Evolutionary conservation across 2,888 invertebrate species (phyloP).

Genomic region (Hydropsyche betteni): DNA sequence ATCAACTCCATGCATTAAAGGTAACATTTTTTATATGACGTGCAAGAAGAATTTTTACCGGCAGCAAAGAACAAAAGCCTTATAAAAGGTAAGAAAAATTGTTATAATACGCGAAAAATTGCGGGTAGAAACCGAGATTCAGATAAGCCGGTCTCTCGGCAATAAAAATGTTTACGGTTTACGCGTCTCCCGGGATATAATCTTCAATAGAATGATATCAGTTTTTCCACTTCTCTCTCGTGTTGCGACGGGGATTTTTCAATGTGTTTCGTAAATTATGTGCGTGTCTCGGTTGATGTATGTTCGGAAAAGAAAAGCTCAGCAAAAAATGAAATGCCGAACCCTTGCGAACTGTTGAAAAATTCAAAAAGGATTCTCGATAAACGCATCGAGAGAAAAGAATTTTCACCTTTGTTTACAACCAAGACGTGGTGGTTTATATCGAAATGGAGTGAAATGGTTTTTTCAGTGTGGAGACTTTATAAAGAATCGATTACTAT

Average conservation of each 20-base stretch:
- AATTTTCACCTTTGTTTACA: too few species aligned
- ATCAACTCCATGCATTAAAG: too few species aligned
- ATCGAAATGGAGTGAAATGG: too few species aligned
- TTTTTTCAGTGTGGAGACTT: too few species aligned
- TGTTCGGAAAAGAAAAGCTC: background rate
- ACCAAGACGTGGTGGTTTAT: too few species aligned
- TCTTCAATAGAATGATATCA: slow-evolving; percentile 25
- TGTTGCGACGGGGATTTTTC: slow-evolving; percentile 6
- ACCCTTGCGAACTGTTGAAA: background rate
- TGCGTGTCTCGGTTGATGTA: slow-evolving; percentile 19
- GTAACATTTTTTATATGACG: too few species aligned
- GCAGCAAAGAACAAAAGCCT: too few species aligned
- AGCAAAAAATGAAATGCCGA: slow-evolving; percentile 4
- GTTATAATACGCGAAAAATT: too few species aligned
- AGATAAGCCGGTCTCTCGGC: slow-evolving; percentile 6
- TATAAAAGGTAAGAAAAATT: too few species aligned
- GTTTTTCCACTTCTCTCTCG: slow-evolving; percentile 18
- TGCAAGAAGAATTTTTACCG: too few species aligned
- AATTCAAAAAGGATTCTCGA: slow-evolving; percentile 4
- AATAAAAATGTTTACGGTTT: slow-evolving; percentile 28
- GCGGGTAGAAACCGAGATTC: slow-evolving; percentile 1
- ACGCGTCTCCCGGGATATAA: slow-evolving; percentile 22
- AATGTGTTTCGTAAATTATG: slow-evolving; percentile 22
- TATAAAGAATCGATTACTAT: too few species aligned
- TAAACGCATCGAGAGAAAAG: slow-evolving; percentile 2